Evolutionary conservation across 2,797 vertebrate genomes (phyloP).

Genomic region (Liasis olivaceus): DNA sequence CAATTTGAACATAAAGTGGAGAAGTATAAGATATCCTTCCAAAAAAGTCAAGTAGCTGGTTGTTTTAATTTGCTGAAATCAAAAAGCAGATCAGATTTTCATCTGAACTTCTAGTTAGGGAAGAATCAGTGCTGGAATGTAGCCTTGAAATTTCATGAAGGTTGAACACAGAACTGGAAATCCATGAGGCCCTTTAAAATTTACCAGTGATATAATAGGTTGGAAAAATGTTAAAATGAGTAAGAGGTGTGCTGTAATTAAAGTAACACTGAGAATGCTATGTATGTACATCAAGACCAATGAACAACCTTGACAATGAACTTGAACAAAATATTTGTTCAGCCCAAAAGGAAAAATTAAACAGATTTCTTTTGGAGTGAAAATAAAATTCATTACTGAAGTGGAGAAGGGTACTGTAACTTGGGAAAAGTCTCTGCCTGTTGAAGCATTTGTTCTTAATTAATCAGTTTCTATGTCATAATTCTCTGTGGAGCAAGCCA

Average conservation of each 20-base stretch:
- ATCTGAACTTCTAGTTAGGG: slow-evolving; percentile 36
- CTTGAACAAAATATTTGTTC: slow-evolving; percentile 46
- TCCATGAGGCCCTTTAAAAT: not conserved
- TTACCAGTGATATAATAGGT: not conserved
- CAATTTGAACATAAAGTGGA: slow-evolving; percentile 11
- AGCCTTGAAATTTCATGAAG: slow-evolving; percentile 6
- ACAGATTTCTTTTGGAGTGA: slow-evolving; percentile 9
- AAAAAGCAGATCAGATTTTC: slow-evolving; percentile 25
- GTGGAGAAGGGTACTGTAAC: slow-evolving; percentile 11
- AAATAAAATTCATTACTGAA: slow-evolving; percentile 31
- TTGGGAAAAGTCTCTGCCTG: not conserved
- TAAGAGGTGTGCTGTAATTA: slow-evolving; percentile 12
- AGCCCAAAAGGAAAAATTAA: slow-evolving; percentile 46
- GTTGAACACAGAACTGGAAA: not conserved
- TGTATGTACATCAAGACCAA: slow-evolving; percentile 9
- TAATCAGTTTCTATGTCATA: slow-evolving; percentile 7
- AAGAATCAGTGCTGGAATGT: slow-evolving; percentile 19
- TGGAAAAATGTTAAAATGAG: slow-evolving; percentile 8
- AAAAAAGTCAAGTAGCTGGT: slow-evolving; percentile 38
- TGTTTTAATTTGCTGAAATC: slow-evolving; percentile 34
- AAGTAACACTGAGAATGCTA: slow-evolving; percentile 10
- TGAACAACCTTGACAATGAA: slow-evolving; percentile 20
- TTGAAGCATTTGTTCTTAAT: not conserved
- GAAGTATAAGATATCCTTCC: slow-evolving; percentile 62
- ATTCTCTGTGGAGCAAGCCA: not conserved